Evolutionary conservation across 2,113 vertebrate species (phyloP), one percentile per base, ranked within the genome.

Genomic region (Triplophysa rosa): DNA sequence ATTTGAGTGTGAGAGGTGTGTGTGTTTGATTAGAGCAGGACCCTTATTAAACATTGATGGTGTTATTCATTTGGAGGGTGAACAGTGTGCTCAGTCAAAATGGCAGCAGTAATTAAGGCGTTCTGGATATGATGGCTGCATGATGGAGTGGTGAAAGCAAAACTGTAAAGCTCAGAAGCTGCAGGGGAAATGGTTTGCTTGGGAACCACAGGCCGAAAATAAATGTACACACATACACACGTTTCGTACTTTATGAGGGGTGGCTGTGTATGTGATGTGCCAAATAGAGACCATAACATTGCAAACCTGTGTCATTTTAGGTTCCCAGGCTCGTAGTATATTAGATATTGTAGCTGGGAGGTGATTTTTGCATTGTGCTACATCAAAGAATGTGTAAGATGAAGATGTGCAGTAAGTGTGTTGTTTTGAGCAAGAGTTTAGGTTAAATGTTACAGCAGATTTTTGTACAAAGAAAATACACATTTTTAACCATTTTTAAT

Each of bases 31-130:
- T 77, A 90, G 90, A 91, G 88, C 88, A 89, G 91, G 92, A 74
- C 92, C 93, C 92, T 94, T 94, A 94, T 95, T 85, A 95, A 95
- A 94, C 93, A 94, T 94, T 93, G 92, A 93, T 94, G 92, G 94
- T 93, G 94, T 94, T 93, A 90, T 93, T 92, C 90, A 91, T 94
- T 93, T 93, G 87, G 91, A 92, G 83, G 82, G 87, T 85, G 87
- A 92, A 93, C 91, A 86, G 88, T 91, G 89, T 87, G 89, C 90
- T 95, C 92, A 92, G 94, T 95, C 94, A 96, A 94, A 95, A 95
- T 95, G 94, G 94, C 95, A 95, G 94, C 89, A 93, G 91, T 96
- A 95, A 95, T 96, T 96, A 96, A 92, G 93, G 94, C 94, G 92
- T 92, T 90, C 89, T 94, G 93, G 94, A 77, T 64, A 77, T 77